These are phyloP conservation scores for Selene dorsalis DNA, from an alignment of 2,797 vertebrate species.

Conservation along the genomic window DNA sequence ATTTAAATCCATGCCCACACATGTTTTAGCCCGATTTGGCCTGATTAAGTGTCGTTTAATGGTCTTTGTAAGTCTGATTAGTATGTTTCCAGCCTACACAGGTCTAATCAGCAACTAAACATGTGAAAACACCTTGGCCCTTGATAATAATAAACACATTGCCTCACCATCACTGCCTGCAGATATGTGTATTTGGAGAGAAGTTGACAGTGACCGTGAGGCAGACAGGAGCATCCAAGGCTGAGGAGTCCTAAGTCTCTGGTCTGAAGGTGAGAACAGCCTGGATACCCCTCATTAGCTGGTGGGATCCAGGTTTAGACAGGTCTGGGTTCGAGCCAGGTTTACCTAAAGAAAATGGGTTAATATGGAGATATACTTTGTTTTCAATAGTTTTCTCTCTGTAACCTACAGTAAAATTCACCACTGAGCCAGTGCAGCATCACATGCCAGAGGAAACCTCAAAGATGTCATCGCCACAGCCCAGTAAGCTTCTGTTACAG, in stretches of 20 bases:
- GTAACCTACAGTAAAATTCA: slow-evolving; percentile 8
- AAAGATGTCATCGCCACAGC: slow-evolving; percentile 44
- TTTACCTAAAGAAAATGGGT: not conserved
- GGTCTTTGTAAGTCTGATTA: not conserved
- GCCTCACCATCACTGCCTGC: not conserved
- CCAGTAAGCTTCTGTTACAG: slow-evolving; percentile 37
- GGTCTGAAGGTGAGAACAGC: not conserved
- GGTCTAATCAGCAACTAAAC: too few relatives aligned
- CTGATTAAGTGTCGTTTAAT: not conserved
- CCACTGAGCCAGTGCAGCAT: not conserved
- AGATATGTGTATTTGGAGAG: not conserved
- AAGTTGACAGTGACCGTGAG: not conserved
- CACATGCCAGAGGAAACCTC: slow-evolving; percentile 1
- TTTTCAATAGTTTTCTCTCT: not conserved
- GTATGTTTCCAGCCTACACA: too few relatives aligned
- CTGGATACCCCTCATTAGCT: too few relatives aligned
- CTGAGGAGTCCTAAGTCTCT: not conserved
- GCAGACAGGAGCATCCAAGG: not conserved
- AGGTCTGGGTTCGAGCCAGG: too few relatives aligned
- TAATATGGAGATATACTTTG: not conserved
- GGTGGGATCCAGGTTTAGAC: not conserved
- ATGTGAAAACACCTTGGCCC: too few relatives aligned
- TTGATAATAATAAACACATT: not conserved
- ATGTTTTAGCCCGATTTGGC: not conserved
- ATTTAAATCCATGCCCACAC: not conserved